Evolutionary conservation across 2,113 vertebrate species (phyloP).

Genomic region (Megatriorchis doriae): DNA sequence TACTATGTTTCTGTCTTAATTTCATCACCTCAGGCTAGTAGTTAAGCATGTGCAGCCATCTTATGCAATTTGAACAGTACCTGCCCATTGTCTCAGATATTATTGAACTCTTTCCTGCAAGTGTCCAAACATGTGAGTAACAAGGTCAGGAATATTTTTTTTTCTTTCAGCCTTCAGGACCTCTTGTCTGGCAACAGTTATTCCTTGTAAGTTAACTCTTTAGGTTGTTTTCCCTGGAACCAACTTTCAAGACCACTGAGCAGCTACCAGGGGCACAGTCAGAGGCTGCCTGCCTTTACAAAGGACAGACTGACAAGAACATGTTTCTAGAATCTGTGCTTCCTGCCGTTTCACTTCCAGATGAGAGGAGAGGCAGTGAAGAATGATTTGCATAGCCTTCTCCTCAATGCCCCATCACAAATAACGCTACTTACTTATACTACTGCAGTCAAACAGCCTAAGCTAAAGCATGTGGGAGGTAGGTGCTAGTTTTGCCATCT

Average conservation of each 20-base stretch:
- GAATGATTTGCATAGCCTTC: neutral
- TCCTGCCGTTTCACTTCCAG: neutral
- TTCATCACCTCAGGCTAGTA: neutral
- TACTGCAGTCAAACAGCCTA: neutral
- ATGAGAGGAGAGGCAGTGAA: neutral
- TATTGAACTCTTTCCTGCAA: neutral
- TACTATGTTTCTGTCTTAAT: neutral
- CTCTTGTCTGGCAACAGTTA: neutral
- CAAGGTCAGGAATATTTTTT: neutral
- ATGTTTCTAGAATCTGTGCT: neutral
- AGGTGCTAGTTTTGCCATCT: neutral
- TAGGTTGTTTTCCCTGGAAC: neutral
- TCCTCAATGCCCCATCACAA: neutral
- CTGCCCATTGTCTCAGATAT: neutral
- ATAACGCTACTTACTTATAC: neutral
- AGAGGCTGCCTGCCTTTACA: neutral
- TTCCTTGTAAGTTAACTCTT: neutral
- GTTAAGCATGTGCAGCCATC: neutral
- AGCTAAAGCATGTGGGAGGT: neutral
- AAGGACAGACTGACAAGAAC: neutral
- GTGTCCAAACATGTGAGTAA: neutral
- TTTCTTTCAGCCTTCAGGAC: neutral
- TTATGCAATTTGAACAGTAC: neutral
- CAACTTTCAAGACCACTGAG: neutral
- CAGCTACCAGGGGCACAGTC: neutral